Conservation (phyloP, 2,888 invertebrate genomes). For the Physocephala rufipes region DNA sequence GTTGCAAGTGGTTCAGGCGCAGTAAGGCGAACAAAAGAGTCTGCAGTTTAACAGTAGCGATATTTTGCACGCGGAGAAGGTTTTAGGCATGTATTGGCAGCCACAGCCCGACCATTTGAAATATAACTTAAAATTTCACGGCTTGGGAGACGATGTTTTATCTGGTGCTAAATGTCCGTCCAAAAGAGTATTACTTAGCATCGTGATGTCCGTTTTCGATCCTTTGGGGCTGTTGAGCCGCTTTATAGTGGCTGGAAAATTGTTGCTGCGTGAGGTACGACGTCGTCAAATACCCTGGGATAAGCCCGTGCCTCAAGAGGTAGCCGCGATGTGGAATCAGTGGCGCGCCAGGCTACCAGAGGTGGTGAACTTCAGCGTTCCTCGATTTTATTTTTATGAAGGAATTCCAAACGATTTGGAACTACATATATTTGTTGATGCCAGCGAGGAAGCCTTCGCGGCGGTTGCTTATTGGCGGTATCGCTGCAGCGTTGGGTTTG, state of each 20-base stretch:
- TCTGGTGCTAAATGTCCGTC: background rate
- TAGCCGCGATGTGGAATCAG: too few species aligned
- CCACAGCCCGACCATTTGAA: conserved; percentile 3
- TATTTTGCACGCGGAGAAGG: background rate
- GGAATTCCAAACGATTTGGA: background rate
- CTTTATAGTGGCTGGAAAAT: too few species aligned
- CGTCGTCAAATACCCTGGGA: too few species aligned
- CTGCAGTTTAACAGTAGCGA: background rate
- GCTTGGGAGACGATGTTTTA: conserved; percentile 4
- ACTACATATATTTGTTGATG: too few species aligned
- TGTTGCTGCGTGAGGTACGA: too few species aligned
- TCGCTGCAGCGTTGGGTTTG: background rate
- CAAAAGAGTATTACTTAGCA: too few species aligned
- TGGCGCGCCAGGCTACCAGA: too few species aligned
- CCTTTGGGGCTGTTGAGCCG: too few species aligned
- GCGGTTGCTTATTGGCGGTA: conserved; percentile 11
- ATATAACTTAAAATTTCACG: too few species aligned
- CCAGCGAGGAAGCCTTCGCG: conserved; percentile 12
- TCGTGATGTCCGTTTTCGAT: background rate
- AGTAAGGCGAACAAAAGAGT: too few species aligned
- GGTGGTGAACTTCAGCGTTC: background rate
- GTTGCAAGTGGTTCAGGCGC: too few species aligned
- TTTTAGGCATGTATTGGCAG: conserved; percentile 19
- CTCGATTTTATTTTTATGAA: conserved; percentile 5
- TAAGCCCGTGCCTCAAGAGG: too few species aligned